Base-by-base conservation (phyloP, 92 coral and sea anemone species). In the Virgularia gustaviana region DNA sequence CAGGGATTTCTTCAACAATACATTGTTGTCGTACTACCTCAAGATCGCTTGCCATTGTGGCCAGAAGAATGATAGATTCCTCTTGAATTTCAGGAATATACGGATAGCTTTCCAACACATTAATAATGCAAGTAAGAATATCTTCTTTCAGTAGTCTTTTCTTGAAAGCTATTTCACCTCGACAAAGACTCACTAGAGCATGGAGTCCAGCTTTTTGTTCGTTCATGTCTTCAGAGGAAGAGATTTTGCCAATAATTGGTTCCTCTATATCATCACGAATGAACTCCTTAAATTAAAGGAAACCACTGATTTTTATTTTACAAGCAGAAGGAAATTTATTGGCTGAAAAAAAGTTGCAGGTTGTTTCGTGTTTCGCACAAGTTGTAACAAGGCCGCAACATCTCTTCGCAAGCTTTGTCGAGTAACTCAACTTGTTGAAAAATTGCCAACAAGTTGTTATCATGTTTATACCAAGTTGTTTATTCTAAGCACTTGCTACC, bases 21-120 rank as follows among this genome's bases (percentile, higher is more conserved):
- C 96, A 84, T 71, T 94, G 99, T 64, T 85, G 88, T 22, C 84
- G 85, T 29, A 87, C 86, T 45, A 89, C 79, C 38, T 88, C 85
- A 20, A 87, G 71, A 54, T 85, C 96, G 37, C 91, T 85, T 19
- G 91, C 85, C 78, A 90, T 66, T 43, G 90, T 87, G 37, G 96
- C 99, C 70, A 89, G 81, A 64, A 89, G 43, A 23, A 82, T 89
- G 31, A 94, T 78, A 2, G 89, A 90, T 82, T 89, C 94, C 81
- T 85, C 76, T 54, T 81, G 90, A 3, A 85, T 94, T 34, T 20
- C 71, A 29, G 77, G 37, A 34, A 87, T 75, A 18, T 71, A 61
- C 12, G 57, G 56, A 45, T 74, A 86, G 9, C 80, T 15, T 68
- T 68, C 75, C 47, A 68, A 68, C 33, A 81, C 70, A 6, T 51